A percentile compares a stretch with the other conserved stretches of the same genome.
These are phyloP conservation scores for Diachrysia chrysitis DNA, from an alignment of 2,888 invertebrate species.

Conservation along the genomic window DNA sequence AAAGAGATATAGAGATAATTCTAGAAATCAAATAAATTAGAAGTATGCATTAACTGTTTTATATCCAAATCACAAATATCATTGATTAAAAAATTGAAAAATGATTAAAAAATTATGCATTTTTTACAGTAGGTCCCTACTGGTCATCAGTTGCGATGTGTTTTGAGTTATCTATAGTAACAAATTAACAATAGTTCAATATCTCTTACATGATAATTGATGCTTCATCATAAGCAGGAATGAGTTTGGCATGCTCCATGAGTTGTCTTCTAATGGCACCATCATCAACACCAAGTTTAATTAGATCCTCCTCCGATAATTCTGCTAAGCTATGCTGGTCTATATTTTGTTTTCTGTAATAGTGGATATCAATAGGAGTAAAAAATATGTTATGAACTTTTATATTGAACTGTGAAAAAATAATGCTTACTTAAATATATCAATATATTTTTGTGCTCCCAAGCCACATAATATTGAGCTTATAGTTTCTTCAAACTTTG, in stretches of 20 bases:
- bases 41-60: too few species aligned
- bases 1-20: neutral
- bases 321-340: conserved; percentile 81
- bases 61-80: too few species aligned
- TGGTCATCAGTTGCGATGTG: too few species aligned
- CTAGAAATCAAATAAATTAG: too few species aligned
- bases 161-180: too few species aligned
- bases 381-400: neutral
- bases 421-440: conserved; percentile 78
- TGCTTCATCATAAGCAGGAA: conserved; percentile 79
- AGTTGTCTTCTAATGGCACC: conserved; percentile 74
- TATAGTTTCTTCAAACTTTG: conserved; percentile 80
- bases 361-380: conserved; percentile 15
- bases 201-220: conserved; percentile 32
- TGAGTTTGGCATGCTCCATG: conserved; percentile 76
- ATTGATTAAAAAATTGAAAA: too few species aligned
- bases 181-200: neutral
- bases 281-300: conserved; percentile 80
- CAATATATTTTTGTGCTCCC: conserved; percentile 82
- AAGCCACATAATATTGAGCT: conserved; percentile 77
- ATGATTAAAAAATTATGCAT: too few species aligned
- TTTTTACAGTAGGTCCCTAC: too few species aligned
- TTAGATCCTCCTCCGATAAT: conserved; percentile 81
- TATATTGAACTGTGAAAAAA: neutral
- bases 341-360: conserved; percentile 79